Evolutionary conservation across 53 echinoderm and acorn worm genomes (phyloP).

Genomic region (Actinopyga echinites): DNA sequence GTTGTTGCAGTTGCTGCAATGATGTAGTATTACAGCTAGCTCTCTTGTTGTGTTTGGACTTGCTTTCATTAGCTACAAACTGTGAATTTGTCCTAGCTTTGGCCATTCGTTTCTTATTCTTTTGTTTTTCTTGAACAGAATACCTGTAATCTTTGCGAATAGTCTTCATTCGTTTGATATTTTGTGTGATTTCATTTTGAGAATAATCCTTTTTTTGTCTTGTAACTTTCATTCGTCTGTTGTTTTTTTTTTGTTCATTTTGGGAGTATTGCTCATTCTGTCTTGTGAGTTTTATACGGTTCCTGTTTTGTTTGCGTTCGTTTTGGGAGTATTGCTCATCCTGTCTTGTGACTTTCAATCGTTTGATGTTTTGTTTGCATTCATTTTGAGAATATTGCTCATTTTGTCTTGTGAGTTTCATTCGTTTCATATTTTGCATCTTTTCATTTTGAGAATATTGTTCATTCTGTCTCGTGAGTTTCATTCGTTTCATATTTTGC

Average conservation of each 20-base stretch:
- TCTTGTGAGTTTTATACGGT: conserved; percentile 3
- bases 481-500: conserved; percentile 18
- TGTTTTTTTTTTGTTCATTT: not conserved
- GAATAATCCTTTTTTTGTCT: not conserved
- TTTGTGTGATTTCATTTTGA: not conserved
- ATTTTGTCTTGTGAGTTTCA: not conserved
- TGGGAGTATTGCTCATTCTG: not conserved
- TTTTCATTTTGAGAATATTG: conserved; percentile 11
- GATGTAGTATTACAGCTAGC: not conserved
- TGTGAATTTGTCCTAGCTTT: not conserved
- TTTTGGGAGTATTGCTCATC: not conserved
- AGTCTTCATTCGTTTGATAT: not conserved
- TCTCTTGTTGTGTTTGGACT: not conserved
- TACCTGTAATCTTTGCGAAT: not conserved
- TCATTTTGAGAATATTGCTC: not conserved
- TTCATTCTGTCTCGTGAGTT: not conserved
- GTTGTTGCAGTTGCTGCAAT: not conserved
- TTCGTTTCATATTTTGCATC: not conserved
- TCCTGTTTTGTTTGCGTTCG: not conserved
- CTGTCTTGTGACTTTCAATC: not conserved
- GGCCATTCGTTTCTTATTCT: conserved; percentile 19
- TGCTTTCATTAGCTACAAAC: too few species aligned
- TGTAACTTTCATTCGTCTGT: not conserved
- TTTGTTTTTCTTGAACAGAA: not conserved
- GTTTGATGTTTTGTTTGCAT: not conserved